phyloP scores from a whole-genome alignment of 2,113 vertebrate species.

The Nannobrachium achirus region DNA sequence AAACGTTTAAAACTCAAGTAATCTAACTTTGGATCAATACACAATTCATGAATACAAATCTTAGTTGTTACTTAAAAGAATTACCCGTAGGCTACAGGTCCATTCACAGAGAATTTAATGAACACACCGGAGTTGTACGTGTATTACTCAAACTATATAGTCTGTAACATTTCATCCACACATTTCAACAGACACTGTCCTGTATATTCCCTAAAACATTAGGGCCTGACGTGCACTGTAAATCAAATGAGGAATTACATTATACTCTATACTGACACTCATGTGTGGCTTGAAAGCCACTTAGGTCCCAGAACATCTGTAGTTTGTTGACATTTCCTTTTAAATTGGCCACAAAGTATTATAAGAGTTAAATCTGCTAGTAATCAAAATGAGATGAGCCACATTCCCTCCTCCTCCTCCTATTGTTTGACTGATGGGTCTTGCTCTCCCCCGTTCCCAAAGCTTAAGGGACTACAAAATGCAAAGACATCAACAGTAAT shows the following conservation, averaged over 20 bases:
- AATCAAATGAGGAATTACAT: slow-evolving; percentile 12
- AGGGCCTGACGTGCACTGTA: not conserved
- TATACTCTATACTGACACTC: slow-evolving; percentile 23
- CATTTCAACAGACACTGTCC: slow-evolving; percentile 4
- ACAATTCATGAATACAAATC: no score
- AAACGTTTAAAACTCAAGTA: no score
- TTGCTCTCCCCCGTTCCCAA: slow-evolving; percentile 6
- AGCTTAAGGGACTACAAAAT: slow-evolving; percentile 26
- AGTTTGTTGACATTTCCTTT: slow-evolving; percentile 8
- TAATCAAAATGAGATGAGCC: slow-evolving; percentile 50
- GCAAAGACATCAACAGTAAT: slow-evolving; percentile 47
- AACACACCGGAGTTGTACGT: no score
- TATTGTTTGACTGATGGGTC: slow-evolving; percentile 43
- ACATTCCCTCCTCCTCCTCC: slow-evolving; percentile 27
- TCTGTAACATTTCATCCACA: slow-evolving; percentile 28
- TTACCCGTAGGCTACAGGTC: no score
- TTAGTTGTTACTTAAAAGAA: no score
- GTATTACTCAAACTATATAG: not conserved
- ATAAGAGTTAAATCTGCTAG: slow-evolving; percentile 53
- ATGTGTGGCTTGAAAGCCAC: slow-evolving; percentile 38
- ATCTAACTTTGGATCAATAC: no score
- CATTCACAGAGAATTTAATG: no score
- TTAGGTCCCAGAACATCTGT: slow-evolving; percentile 45
- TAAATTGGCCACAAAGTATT: slow-evolving; percentile 45
- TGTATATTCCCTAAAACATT: slow-evolving; percentile 14